Base-by-base conservation (phyloP, 2,888 invertebrate species). In the Lepidonotus clava region DNA sequence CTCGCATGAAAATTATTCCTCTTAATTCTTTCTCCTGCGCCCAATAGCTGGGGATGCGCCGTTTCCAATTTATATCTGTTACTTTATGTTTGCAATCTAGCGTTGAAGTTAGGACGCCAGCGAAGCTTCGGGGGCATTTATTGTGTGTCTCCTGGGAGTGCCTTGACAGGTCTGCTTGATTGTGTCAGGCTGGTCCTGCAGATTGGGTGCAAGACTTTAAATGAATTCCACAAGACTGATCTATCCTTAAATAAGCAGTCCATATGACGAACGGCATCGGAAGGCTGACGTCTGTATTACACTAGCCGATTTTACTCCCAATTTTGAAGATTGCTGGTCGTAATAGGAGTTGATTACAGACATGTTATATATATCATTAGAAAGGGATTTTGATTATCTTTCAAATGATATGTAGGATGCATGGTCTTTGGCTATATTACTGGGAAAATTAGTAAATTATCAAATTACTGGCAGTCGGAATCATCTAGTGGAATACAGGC, bases 161-260 rank as follows among this genome's bases (percentile, higher is more conserved):
- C 21, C n/a, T 18, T 28, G 61, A 61, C 61, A 61, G 28, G 24
- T 28, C 61, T 28, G 32, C 61, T 61, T 61, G 61, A 61, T 61
- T 61, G 61, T 61, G 61, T 28, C 61, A 61, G 61, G 28, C 61
- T 24, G 28, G 24, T 28, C 28, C 61, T 61, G 61, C 28, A 61
- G 61, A 61, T 61, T 61, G 28, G 28, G 28, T 28, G 28, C 28
- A 28, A 61, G 61, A 61, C 61, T 61, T 32, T 61, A 28, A 28
- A 61, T 61, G 61, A 61, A 61, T 61, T 61, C 28, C 61, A 61
- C 28, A 61, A 61, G 61, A 61, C 61, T 28, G 61, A 61, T 61
- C 61, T 61, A 61, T n/a, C 61, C 61, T 61, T 61, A 61, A 61
- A 61, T 32, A 61, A 61, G 28, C 61, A 61, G 28, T 24, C 53